Conservation (phyloP, 30 jellyfish, hydroid and myxozoan genomes). For the Aurelia coerulea region DNA sequence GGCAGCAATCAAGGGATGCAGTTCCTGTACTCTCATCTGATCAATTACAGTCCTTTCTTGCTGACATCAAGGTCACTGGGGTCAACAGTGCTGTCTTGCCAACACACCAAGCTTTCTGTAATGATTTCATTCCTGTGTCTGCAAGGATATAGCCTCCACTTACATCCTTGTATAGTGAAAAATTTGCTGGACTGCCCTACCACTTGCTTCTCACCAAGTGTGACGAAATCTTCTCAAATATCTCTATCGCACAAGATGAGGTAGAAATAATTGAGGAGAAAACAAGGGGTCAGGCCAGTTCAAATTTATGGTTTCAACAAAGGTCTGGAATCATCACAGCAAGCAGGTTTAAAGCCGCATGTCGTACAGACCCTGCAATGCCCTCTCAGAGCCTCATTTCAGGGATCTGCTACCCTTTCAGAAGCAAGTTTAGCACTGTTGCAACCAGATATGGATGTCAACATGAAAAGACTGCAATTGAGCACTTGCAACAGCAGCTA, state of each 20-base stretch:
- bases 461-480: slow-evolving; percentile 4
- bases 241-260: background rate
- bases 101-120: slow-evolving; percentile 17
- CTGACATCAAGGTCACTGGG: too few relatives aligned
- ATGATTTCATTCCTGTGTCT: slow-evolving; percentile 1
- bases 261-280: slow-evolving; percentile 1
- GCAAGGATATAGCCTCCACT: slow-evolving; percentile 9
- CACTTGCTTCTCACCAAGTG: background rate
- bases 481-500: background rate
- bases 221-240: background rate
- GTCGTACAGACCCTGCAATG: background rate
- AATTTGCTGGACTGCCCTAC: background rate
- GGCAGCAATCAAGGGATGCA: background rate
- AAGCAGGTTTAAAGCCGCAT: slow-evolving; percentile 1
- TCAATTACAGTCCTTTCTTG: too few relatives aligned
- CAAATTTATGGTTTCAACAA: slow-evolving; percentile 12
- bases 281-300: background rate
- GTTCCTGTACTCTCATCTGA: background rate
- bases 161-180: background rate
- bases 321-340: slow-evolving; percentile 10
- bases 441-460: slow-evolving; percentile 17
- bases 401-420: slow-evolving; percentile 3
- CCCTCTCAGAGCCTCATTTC: background rate
- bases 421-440: background rate
- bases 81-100: slow-evolving; percentile 1